These are phyloP conservation scores for Pyrocoelia pectoralis DNA, from an alignment of 2,888 invertebrate species.

Conservation along the genomic window DNA sequence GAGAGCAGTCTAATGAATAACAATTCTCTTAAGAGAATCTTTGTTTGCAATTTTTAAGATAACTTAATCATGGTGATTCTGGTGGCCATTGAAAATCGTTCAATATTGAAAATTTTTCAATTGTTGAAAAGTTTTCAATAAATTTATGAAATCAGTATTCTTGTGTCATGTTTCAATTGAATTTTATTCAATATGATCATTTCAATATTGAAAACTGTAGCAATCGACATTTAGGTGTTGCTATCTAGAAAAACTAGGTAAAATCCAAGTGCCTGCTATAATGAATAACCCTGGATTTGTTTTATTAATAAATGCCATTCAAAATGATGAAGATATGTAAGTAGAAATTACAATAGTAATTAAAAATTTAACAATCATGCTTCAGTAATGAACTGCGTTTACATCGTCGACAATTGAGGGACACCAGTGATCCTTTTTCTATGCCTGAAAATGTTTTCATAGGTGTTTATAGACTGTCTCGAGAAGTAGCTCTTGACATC, in stretches of 20 bases:
- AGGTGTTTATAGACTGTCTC: neutral
- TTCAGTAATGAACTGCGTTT: neutral
- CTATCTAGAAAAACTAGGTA: conserved; percentile 2
- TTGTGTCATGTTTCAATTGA: neutral
- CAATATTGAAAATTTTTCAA: neutral
- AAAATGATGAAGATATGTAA: conserved; percentile 2
- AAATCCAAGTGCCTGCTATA: neutral
- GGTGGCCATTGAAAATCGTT: conserved; percentile 2
- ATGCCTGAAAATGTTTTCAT: neutral
- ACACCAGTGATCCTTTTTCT: neutral
- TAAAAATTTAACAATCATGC: neutral
- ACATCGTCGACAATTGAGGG: neutral
- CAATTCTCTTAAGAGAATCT: too few species aligned
- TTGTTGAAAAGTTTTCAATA: conserved; percentile 1
- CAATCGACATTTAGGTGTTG: neutral
- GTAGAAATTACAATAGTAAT: neutral
- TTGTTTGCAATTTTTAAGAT: too few species aligned
- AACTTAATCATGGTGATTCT: neutral
- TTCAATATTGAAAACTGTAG: conserved; percentile 3
- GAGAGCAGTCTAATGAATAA: too few species aligned
- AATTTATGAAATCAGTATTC: neutral
- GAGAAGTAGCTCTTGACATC: neutral
- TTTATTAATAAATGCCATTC: neutral
- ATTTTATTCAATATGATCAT: neutral
- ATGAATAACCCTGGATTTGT: neutral